phyloP scores from a whole-genome alignment of 2,888 invertebrate genomes.

The Lycophotia porphyrea region DNA sequence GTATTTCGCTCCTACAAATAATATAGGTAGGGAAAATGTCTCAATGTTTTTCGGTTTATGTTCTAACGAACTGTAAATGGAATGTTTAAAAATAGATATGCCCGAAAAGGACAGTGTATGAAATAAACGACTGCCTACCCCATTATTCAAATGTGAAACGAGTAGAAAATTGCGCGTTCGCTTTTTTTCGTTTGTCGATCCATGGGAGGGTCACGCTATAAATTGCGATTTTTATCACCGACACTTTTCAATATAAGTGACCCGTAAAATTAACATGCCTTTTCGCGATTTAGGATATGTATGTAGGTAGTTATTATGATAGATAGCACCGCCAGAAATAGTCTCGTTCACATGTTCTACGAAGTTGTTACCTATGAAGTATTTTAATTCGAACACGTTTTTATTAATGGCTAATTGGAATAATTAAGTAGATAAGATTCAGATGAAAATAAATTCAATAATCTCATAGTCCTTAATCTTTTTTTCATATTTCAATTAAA shows the following conservation, averaged over 20 bases:
- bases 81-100: slow-evolving; percentile 32
- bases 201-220: slow-evolving; percentile 69
- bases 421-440: neutral
- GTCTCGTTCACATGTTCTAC: neutral
- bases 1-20: slow-evolving; percentile 12
- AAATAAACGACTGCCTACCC: slow-evolving; percentile 55
- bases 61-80: slow-evolving; percentile 2
- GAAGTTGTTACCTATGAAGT: neutral
- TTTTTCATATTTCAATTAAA: neutral
- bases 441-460: neutral
- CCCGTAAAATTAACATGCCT: slow-evolving; percentile 71
- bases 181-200: slow-evolving; percentile 65
- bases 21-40: neutral
- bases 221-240: slow-evolving; percentile 72
- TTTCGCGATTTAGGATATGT: slow-evolving; percentile 60
- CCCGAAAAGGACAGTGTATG: slow-evolving; percentile 47
- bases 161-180: slow-evolving; percentile 65
- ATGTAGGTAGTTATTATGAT: slow-evolving; percentile 44
- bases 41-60: neutral
- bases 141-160: slow-evolving; percentile 66
- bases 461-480: neutral
- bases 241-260: slow-evolving; percentile 73
- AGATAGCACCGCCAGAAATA: slow-evolving; percentile 22
- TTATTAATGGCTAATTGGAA: neutral
- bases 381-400: neutral